Percentiles rank a stretch among this genome's conserved stretches.
These are phyloP conservation scores for Nymphalis c-album DNA, from an alignment of 2,888 invertebrate genomes.

Conservation along the genomic window DNA sequence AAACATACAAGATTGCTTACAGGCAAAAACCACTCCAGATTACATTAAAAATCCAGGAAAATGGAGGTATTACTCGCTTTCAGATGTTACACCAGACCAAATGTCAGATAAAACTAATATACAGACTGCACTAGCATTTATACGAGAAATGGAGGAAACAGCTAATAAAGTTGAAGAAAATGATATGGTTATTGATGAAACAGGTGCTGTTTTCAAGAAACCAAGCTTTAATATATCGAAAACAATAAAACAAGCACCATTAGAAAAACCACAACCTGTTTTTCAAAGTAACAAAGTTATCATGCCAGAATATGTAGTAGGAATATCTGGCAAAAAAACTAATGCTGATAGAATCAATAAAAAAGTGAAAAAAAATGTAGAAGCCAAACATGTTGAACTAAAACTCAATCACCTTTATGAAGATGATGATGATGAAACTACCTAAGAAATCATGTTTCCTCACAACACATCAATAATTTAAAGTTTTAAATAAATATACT, in stretches of 20 bases:
- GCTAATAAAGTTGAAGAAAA: conserved; percentile 47
- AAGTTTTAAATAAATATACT: too few species aligned
- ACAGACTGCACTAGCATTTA: conserved; percentile 88
- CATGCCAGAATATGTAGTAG: conserved; percentile 92
- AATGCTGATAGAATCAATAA: conserved; percentile 41
- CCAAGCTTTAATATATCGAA: conserved; percentile 68
- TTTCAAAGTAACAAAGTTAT: conserved; percentile 86
- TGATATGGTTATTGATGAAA: conserved; percentile 52
- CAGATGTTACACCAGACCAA: conserved; percentile 87
- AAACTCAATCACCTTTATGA: conserved; percentile 76
- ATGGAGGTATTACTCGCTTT: conserved; percentile 90
- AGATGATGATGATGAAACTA: conserved; percentile 52
- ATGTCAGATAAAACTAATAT: conserved; percentile 90
- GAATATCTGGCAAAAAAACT: conserved; percentile 76
- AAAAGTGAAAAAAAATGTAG: conserved; percentile 34
- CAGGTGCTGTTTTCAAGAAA: conserved; percentile 63
- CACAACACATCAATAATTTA: too few species aligned
- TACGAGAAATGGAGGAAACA: conserved; percentile 84
- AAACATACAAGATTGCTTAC: conserved; percentile 82
- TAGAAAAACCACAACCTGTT: conserved; percentile 61
- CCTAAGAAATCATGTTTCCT: not conserved
- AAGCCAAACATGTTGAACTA: conserved; percentile 56
- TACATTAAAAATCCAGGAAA: conserved; percentile 88
- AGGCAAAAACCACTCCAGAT: conserved; percentile 63
- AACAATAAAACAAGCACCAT: conserved; percentile 51